Conservation (phyloP, 2,797 vertebrate genomes). For the Distichodus sexfasciatus region DNA sequence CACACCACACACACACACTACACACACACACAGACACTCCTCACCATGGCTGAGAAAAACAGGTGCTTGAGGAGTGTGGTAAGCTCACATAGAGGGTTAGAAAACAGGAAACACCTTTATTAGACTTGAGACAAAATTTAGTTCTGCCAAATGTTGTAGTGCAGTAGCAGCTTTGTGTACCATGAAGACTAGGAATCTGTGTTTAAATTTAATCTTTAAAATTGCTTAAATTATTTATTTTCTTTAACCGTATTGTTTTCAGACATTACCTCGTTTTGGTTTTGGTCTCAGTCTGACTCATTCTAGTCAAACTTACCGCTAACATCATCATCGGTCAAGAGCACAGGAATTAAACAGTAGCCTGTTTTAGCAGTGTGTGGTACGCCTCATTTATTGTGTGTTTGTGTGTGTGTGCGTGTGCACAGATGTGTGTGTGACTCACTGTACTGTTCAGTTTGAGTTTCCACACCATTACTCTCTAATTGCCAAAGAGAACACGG, state of each 20-base stretch:
- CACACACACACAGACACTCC: not conserved
- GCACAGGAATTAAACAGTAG: conserved; percentile 1
- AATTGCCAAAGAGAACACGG: not conserved
- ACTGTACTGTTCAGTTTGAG: not conserved
- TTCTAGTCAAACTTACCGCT: too few relatives aligned
- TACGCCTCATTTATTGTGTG: not conserved
- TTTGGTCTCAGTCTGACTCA: not conserved
- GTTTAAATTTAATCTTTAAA: too few relatives aligned
- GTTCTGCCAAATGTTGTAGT: too few relatives aligned
- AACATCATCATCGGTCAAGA: not conserved
- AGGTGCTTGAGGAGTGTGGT: too few relatives aligned
- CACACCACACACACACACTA: not conserved
- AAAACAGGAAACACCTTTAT: too few relatives aligned
- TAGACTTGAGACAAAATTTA: too few relatives aligned
- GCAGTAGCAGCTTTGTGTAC: too few relatives aligned
- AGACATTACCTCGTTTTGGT: not conserved
- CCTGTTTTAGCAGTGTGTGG: not conserved
- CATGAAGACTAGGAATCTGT: too few relatives aligned
- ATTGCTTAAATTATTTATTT: too few relatives aligned
- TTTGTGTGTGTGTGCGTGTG: conserved; percentile 23
- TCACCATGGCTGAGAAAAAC: too few relatives aligned
- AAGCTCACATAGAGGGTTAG: too few relatives aligned
- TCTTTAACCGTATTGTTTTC: too few relatives aligned
- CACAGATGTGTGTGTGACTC: not conserved
- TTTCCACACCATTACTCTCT: conserved; percentile 24